These are phyloP conservation scores for Phylloscopus collybita DNA, from an alignment of 2,797 vertebrate genomes.

Conservation along the genomic window DNA sequence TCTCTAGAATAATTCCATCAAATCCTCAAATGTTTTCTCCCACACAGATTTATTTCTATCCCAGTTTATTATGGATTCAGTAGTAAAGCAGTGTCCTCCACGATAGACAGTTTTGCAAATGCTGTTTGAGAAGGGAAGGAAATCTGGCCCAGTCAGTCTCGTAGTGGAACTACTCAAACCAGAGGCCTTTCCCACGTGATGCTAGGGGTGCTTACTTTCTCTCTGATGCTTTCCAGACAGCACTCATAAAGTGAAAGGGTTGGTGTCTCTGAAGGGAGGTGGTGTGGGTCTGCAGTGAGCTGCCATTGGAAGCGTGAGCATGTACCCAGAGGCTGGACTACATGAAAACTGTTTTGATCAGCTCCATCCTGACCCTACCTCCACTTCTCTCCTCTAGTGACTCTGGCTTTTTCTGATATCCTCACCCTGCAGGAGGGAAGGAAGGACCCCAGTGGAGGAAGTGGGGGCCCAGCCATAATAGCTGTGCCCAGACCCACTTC, in stretches of 20 bases:
- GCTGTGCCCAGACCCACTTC: neutral
- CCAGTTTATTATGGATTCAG: neutral
- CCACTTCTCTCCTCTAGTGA: neutral
- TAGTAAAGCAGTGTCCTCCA: neutral
- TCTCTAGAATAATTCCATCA: neutral
- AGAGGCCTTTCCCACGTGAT: neutral
- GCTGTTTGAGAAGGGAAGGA: neutral
- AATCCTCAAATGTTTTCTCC: neutral
- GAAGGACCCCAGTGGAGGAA: neutral
- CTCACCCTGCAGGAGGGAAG: neutral
- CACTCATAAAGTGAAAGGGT: neutral
- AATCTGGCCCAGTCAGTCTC: neutral
- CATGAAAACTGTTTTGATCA: neutral
- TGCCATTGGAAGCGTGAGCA: fast-evolving
- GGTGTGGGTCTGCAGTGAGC: neutral
- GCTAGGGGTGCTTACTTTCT: neutral
- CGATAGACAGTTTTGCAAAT: neutral
- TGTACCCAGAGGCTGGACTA: neutral
- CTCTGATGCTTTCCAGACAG: neutral
- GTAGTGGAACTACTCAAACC: neutral
- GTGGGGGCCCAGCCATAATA: fast-evolving
- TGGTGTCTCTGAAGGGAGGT: neutral
- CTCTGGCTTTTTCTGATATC: neutral
- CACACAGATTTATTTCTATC: neutral
- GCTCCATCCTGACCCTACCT: neutral